Evolutionary conservation across 2,888 invertebrate species (phyloP).

Genomic region (Lasius platythorax): DNA sequence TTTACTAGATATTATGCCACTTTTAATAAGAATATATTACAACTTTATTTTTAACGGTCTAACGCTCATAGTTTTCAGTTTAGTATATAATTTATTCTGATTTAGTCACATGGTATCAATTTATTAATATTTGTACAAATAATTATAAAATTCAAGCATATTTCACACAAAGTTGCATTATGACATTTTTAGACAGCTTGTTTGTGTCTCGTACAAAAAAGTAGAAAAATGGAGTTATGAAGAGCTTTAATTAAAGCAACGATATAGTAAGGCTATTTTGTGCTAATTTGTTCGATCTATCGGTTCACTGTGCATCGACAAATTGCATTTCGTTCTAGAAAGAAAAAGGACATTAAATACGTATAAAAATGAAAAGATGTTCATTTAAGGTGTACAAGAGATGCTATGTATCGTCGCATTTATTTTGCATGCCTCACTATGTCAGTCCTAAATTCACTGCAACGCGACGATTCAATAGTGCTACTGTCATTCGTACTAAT

Average conservation of each 20-base stretch:
- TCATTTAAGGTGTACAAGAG: constrained; percentile 55
- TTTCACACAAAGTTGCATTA: background rate
- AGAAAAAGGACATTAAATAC: constrained; percentile 55
- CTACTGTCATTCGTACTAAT: constrained; percentile 43
- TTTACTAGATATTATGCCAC: background rate
- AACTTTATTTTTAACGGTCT: background rate
- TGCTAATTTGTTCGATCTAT: background rate
- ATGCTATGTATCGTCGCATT: constrained; percentile 37
- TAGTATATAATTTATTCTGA: background rate
- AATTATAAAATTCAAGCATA: constrained; percentile 11
- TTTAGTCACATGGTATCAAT: background rate
- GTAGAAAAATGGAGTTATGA: constrained; percentile 15
- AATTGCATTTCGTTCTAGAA: constrained; percentile 26
- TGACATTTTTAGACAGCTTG: background rate
- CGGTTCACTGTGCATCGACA: background rate
- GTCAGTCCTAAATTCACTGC: background rate
- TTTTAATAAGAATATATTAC: background rate
- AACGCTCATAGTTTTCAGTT: background rate
- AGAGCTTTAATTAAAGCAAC: background rate
- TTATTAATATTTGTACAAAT: constrained; percentile 1
- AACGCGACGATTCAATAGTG: constrained; percentile 32
- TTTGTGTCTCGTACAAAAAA: constrained; percentile 13
- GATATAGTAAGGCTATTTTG: background rate
- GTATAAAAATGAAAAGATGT: constrained; percentile 61
- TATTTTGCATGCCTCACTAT: constrained; percentile 7